Conservation (phyloP, 1,140 invertebrate genomes). For the Bombus waltoni region DNA sequence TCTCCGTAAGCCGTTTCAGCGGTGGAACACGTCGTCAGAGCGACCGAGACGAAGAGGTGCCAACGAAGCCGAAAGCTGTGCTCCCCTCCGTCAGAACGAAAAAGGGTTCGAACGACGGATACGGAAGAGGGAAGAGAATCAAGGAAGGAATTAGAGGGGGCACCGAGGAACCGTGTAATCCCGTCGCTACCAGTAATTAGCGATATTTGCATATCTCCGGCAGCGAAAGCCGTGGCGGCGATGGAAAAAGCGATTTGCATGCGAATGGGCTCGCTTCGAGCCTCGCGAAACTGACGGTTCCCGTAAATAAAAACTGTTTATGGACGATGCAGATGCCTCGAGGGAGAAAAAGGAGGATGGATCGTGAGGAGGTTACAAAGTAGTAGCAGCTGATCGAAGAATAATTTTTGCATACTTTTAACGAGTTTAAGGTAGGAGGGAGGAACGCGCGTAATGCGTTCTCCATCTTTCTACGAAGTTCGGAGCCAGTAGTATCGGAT, state of each 20-base stretch:
- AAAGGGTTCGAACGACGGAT: neutral
- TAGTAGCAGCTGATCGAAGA: slow-evolving; percentile 2
- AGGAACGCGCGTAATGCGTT: too few relatives aligned
- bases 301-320: slow-evolving; percentile 75
- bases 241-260: slow-evolving; percentile 77
- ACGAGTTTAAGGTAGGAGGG: neutral
- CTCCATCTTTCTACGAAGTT: too few relatives aligned
- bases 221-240: slow-evolving; percentile 47
- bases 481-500: too few relatives aligned
- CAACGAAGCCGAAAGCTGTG: slow-evolving; percentile 28
- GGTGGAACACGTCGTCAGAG: neutral
- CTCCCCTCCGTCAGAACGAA: neutral
- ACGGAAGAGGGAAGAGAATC: slow-evolving; percentile 10
- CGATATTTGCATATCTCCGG: slow-evolving; percentile 79
- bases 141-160: slow-evolving; percentile 22
- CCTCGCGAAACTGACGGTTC: slow-evolving; percentile 60
- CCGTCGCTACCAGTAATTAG: slow-evolving; percentile 78
- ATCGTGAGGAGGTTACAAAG: slow-evolving; percentile 42
- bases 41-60: neutral
- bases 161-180: slow-evolving; percentile 69
- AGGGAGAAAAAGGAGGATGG: neutral
- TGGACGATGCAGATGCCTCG: slow-evolving; percentile 29
- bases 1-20: neutral
- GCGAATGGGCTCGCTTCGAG: slow-evolving; percentile 71
- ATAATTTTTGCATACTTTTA: neutral